Evolutionary conservation across 2,113 vertebrate species (phyloP).

Genomic region (Ia io): DNA sequence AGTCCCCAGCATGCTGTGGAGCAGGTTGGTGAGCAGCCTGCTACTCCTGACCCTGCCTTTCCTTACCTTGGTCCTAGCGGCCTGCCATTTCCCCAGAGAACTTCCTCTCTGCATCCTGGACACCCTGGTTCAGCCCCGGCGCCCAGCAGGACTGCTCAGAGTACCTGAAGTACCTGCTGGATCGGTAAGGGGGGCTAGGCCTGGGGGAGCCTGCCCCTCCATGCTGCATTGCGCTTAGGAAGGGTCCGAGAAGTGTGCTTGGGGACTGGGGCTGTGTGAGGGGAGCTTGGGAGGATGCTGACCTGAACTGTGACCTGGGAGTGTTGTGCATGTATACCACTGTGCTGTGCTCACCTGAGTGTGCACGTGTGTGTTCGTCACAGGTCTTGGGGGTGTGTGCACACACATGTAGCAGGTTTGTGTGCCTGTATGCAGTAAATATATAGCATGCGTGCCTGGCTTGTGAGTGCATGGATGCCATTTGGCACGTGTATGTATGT

Average conservation of each 20-base stretch:
- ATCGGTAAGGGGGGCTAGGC: conserved; percentile 77
- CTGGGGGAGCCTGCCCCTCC: not conserved
- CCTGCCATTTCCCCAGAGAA: conserved; percentile 87
- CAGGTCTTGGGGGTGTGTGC: not conserved
- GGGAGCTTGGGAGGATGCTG: not conserved
- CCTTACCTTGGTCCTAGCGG: conserved; percentile 72
- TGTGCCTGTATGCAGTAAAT: not conserved
- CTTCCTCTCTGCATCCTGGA: conserved; percentile 88
- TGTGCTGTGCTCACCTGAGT: not conserved
- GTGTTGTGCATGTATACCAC: fast-evolving
- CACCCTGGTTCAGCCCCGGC: conserved; percentile 88
- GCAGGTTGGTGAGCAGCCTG: fast-evolving
- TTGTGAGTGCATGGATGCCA: not conserved
- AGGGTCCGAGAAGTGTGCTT: not conserved
- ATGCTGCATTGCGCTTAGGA: fast-evolving
- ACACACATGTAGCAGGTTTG: not conserved
- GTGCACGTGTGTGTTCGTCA: not conserved
- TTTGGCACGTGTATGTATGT: not conserved
- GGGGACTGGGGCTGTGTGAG: not conserved
- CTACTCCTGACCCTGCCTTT: not conserved
- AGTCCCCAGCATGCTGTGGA: not conserved
- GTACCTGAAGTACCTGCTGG: conserved; percentile 88
- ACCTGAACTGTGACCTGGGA: not conserved
- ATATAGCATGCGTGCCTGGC: not conserved
- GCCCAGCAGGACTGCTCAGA: conserved; percentile 90